Percentiles rank a stretch among this genome's conserved stretches.
Evolutionary conservation across 2,113 vertebrate genomes (phyloP).

Genomic region (Lynx canadensis): DNA sequence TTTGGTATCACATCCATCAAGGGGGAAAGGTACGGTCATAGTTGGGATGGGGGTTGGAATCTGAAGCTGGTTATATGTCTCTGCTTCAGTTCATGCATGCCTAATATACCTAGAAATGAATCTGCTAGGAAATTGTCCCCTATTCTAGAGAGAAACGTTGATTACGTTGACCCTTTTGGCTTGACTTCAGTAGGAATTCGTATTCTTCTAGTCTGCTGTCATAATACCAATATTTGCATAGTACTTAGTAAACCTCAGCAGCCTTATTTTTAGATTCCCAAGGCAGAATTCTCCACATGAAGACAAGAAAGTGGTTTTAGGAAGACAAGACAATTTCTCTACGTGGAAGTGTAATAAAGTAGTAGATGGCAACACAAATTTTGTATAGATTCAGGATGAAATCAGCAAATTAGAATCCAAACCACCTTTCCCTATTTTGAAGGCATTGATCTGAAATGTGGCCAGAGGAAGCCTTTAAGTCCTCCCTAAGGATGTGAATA

Average conservation of each 20-base stretch:
- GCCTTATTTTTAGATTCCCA: conserved; percentile 28
- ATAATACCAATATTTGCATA: not conserved
- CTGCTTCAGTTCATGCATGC: conserved; percentile 21
- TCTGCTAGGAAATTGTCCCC: not conserved
- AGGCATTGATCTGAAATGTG: conserved; percentile 4
- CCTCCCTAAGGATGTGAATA: not conserved
- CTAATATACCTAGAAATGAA: conserved; percentile 5
- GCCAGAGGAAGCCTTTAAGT: not conserved
- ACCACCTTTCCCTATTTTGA: not conserved
- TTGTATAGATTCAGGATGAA: not conserved
- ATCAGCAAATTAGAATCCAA: not conserved
- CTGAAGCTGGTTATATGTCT: not conserved
- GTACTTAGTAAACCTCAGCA: not conserved
- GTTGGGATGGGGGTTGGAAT: conserved; percentile 1
- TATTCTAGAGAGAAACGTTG: conserved; percentile 11
- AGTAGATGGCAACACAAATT: conserved; percentile 25
- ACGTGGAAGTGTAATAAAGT: not conserved
- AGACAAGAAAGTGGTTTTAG: not conserved
- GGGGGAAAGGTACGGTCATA: conserved; percentile 93
- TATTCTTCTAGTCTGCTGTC: not conserved
- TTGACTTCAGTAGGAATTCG: not conserved
- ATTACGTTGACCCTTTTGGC: conserved; percentile 23
- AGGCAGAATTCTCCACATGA: conserved; percentile 11
- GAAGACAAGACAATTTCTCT: conserved; percentile 38
- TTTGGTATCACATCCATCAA: conserved; percentile 98